Conservation (phyloP, 2,888 invertebrate genomes). For the Clepsis dumicolana region DNA sequence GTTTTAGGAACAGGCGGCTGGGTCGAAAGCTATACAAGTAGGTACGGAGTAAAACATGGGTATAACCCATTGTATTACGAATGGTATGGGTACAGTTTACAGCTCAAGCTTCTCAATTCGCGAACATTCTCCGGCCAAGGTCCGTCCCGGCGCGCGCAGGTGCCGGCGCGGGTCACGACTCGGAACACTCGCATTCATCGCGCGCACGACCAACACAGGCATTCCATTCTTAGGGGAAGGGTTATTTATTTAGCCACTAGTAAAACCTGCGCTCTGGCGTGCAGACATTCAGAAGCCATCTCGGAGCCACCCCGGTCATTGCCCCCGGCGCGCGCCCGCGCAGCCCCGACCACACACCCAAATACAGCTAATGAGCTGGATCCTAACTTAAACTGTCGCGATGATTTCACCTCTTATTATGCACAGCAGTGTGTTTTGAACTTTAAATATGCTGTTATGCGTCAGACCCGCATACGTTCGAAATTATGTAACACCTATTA, state of each 20-base stretch:
- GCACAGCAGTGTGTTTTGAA: neutral
- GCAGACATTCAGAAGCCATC: neutral
- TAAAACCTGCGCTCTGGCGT: neutral
- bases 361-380: conserved; percentile 28
- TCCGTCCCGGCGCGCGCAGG: conserved; percentile 7
- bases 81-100: neutral
- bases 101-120: neutral
- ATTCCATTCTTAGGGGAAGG: neutral
- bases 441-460: neutral
- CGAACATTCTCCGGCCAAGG: conserved; percentile 4
- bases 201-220: neutral
- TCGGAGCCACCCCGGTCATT: conserved; percentile 4
- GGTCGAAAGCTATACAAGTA: neutral
- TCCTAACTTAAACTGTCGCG: conserved; percentile 32
- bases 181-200: neutral
- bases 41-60: no score
- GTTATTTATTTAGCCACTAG: neutral
- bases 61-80: no score
- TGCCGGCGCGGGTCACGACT: neutral
- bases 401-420: conserved; percentile 30
- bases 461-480: neutral
- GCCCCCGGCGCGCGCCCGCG: conserved; percentile 26
- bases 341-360: conserved; percentile 16
- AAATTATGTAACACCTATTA: neutral
- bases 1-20: no score